phyloP scores from a whole-genome alignment of 2,113 vertebrate genomes.

The Passer montanus region DNA sequence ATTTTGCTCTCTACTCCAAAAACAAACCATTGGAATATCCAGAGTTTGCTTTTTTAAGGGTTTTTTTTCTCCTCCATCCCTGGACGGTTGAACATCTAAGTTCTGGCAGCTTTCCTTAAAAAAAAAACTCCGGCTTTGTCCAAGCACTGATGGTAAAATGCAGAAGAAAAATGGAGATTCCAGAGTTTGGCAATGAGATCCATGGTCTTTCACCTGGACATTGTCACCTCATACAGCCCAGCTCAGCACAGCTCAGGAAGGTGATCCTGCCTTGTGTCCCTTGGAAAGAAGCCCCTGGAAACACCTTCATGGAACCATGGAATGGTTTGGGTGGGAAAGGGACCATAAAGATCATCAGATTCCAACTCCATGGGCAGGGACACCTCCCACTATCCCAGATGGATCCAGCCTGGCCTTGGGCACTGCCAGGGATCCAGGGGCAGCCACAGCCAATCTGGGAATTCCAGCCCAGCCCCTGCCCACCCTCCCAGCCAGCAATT shows the following conservation, averaged over 20 bases:
- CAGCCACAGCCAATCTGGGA: background rate
- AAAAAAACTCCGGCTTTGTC: fast-evolving
- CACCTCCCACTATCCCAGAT: fast-evolving
- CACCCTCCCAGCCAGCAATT: background rate
- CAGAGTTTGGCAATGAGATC: background rate
- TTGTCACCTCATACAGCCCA: background rate
- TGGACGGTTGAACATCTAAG: background rate
- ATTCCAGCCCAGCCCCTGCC: background rate
- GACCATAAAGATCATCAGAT: fast-evolving
- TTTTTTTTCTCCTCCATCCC: background rate
- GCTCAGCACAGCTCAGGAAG: fast-evolving
- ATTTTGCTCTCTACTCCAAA: background rate
- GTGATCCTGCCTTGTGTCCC: background rate
- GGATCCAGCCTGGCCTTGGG: background rate
- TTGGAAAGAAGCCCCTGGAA: background rate
- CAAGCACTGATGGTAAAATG: background rate
- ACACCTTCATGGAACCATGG: background rate
- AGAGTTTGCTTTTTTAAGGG: background rate
- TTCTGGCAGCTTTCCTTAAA: background rate
- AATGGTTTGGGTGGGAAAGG: background rate
- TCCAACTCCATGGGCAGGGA: background rate
- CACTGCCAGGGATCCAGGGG: background rate
- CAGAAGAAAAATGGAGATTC: background rate
- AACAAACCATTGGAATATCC: background rate
- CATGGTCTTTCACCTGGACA: background rate